These are phyloP conservation scores for Lepidurus arcticus DNA, from an alignment of 1,140 invertebrate genomes.

Conservation along the genomic window DNA sequence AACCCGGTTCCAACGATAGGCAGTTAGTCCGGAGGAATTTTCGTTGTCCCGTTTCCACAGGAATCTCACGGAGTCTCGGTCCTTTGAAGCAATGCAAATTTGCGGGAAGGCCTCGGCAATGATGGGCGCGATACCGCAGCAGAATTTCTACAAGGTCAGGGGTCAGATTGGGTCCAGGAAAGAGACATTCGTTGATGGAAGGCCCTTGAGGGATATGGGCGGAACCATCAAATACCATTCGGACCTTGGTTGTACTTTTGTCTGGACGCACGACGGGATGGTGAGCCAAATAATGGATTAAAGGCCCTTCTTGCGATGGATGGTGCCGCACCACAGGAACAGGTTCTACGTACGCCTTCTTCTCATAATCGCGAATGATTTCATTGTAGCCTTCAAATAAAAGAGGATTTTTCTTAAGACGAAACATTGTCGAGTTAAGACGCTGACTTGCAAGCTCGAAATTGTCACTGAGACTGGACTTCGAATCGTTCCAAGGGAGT, in stretches of 20 bases:
- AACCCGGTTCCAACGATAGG: neutral
- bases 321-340: neutral
- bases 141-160: neutral
- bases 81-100: neutral
- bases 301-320: neutral
- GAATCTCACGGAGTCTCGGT: neutral
- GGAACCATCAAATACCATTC: neutral
- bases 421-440: neutral
- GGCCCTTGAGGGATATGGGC: neutral
- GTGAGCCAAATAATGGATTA: slow-evolving; percentile 1
- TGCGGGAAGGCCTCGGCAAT: neutral
- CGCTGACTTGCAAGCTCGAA: neutral
- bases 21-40: neutral
- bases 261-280: neutral
- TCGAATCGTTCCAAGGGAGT: neutral
- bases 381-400: neutral
- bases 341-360: neutral
- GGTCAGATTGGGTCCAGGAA: neutral
- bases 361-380: neutral
- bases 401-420: neutral
- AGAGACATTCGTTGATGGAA: neutral
- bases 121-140: neutral
- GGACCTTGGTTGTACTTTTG: neutral
- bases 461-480: neutral
- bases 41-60: neutral